A percentile compares a stretch with the other conserved stretches of the same genome.
These are phyloP conservation scores for Aquatica leii DNA, from an alignment of 2,888 invertebrate genomes.

Conservation along the genomic window DNA sequence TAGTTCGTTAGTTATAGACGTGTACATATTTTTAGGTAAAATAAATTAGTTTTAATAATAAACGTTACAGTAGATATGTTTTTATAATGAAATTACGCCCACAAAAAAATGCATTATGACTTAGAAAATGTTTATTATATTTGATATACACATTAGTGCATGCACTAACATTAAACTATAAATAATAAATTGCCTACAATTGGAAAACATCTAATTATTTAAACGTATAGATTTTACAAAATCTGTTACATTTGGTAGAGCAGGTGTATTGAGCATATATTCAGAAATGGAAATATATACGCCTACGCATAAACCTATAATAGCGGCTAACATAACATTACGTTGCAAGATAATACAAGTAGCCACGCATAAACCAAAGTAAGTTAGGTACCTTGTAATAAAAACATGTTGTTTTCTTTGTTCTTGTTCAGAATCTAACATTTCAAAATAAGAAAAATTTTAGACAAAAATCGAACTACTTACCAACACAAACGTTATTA, in stretches of 20 bases:
- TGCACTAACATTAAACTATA: no score
- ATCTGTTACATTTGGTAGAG: slow-evolving; percentile 21
- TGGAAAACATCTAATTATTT: slow-evolving; percentile 5
- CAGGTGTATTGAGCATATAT: slow-evolving; percentile 68
- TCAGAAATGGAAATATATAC: slow-evolving; percentile 87
- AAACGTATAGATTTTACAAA: slow-evolving; percentile 6
- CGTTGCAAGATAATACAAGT: slow-evolving; percentile 87
- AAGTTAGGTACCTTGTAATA: slow-evolving; percentile 80
- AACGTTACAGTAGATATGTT: no score
- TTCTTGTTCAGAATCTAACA: slow-evolving; percentile 61
- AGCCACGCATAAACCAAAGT: slow-evolving; percentile 83
- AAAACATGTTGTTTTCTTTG: slow-evolving; percentile 67
- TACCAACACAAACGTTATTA: slow-evolving; percentile 80
- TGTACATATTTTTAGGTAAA: no score
- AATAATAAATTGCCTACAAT: slow-evolving; percentile 27
- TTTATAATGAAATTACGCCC: no score
- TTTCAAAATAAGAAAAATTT: neutral
- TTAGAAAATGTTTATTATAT: no score
- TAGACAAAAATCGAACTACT: slow-evolving; percentile 49
- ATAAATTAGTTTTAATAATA: no score
- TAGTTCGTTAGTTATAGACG: no score
- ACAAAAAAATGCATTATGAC: no score
- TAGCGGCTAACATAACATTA: slow-evolving; percentile 77
- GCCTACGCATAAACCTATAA: slow-evolving; percentile 81
- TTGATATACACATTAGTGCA: no score